These are phyloP conservation scores for Drosophila lowei DNA, from an alignment of 1,140 invertebrate species.

Conservation along the genomic window DNA sequence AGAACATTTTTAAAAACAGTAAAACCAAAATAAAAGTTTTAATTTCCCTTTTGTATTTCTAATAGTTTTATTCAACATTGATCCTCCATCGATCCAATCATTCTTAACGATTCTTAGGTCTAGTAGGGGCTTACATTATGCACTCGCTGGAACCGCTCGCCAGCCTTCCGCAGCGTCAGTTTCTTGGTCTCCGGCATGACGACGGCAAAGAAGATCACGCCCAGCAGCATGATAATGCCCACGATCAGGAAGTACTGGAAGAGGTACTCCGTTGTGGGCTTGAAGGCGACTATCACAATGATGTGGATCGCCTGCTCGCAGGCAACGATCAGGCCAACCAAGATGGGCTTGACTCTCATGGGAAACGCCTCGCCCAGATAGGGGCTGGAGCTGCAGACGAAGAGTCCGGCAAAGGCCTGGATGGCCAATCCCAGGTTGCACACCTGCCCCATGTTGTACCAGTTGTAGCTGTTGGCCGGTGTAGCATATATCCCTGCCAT, in stretches of 20 bases:
- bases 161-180: conserved; percentile 52
- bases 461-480: background rate
- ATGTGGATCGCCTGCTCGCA: conserved; percentile 68
- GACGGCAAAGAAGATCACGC: conserved; percentile 35
- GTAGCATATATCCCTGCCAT: conserved; percentile 53
- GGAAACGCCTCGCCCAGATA: conserved; percentile 74
- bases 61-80: no score
- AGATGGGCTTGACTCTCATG: conserved; percentile 52
- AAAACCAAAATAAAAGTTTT: no score
- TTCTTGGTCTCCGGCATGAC: conserved; percentile 58
- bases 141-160: conserved; percentile 45
- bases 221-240: conserved; percentile 58
- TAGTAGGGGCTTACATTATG: conserved; percentile 43
- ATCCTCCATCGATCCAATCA: background rate
- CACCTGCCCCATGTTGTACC: conserved; percentile 42
- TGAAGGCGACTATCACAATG: conserved; percentile 50
- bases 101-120: background rate
- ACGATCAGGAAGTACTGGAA: conserved; percentile 55
- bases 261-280: background rate
- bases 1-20: no score
- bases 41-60: no score
- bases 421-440: conserved; percentile 48
- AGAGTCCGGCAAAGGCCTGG: conserved; percentile 69
- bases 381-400: conserved; percentile 47
- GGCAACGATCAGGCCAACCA: conserved; percentile 51